These are phyloP conservation scores for Myanophis thanlyinensis DNA, from an alignment of 2,113 vertebrate species.

Conservation along the genomic window DNA sequence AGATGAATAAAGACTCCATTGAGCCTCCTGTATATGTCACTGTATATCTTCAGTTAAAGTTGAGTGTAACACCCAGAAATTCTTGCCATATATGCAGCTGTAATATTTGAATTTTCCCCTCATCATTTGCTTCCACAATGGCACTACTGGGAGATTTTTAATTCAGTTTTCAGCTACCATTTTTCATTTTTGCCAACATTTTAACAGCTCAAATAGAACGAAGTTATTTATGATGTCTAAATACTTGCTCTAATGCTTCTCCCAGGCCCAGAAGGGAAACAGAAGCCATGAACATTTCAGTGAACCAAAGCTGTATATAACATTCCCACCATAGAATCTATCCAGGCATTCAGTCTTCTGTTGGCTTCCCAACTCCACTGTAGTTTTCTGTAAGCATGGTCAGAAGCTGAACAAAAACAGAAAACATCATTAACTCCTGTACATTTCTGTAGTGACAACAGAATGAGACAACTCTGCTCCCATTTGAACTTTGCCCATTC, in stretches of 20 bases:
- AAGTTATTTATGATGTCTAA: conserved; percentile 59
- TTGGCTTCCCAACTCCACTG: conserved; percentile 17
- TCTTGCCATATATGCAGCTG: conserved; percentile 30
- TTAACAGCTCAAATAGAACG: conserved; percentile 33
- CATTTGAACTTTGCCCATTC: background rate
- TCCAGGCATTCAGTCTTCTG: conserved; percentile 15
- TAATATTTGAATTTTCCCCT: conserved; percentile 32
- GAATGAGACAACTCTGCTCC: background rate
- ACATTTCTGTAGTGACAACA: background rate
- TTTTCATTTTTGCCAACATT: conserved; percentile 38
- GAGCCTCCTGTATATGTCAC: conserved; percentile 4
- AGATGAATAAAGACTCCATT: background rate
- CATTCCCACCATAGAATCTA: conserved; percentile 28
- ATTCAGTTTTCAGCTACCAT: conserved; percentile 41
- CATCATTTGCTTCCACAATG: conserved; percentile 39
- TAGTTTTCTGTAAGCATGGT: background rate
- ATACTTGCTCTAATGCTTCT: conserved; percentile 44
- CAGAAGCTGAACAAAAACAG: background rate
- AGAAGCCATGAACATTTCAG: conserved; percentile 37
- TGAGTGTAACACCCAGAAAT: conserved; percentile 45
- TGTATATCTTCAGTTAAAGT: conserved; percentile 29
- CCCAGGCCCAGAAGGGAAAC: conserved; percentile 41
- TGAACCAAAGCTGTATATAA: conserved; percentile 47
- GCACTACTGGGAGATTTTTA: conserved; percentile 11
- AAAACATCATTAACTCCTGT: background rate